Evolutionary conservation across 1,140 invertebrate genomes (phyloP).

Genomic region (Eumeta japonica): DNA sequence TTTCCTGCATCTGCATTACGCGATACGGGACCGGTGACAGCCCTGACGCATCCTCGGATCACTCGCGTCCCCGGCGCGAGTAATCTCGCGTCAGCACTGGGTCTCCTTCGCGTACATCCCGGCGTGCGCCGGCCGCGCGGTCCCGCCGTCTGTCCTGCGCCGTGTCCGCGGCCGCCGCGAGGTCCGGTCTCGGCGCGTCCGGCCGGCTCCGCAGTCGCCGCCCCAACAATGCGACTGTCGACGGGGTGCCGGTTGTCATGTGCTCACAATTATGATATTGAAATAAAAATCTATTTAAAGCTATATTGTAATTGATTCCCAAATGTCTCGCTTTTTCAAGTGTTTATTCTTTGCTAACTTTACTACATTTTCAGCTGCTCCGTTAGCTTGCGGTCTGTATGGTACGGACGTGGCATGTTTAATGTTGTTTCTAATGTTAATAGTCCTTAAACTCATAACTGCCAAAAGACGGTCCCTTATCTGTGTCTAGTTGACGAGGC

Average conservation of each 20-base stretch:
- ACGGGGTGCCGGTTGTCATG: conserved; percentile 10
- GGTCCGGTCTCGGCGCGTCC: conserved; percentile 7
- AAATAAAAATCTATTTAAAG: conserved; percentile 16
- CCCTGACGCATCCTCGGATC: conserved; percentile 11
- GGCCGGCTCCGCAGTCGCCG: conserved; percentile 15
- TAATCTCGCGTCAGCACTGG: conserved; percentile 14
- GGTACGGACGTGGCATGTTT: conserved; percentile 24
- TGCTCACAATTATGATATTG: conserved; percentile 18
- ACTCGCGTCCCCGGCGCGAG: conserved; percentile 9
- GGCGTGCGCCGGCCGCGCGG: neutral
- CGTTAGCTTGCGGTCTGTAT: conserved; percentile 32
- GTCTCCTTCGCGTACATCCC: conserved; percentile 5
- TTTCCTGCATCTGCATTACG: conserved; percentile 15
- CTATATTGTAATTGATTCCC: conserved; percentile 3
- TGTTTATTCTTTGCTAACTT: conserved; percentile 33
- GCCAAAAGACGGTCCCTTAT: conserved; percentile 27
- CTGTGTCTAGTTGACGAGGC: conserved; percentile 24
- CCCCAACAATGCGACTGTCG: conserved; percentile 15
- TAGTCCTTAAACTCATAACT: conserved; percentile 22
- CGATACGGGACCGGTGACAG: conserved; percentile 17
- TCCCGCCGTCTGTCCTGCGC: conserved; percentile 4
- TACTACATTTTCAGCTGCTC: conserved; percentile 36
- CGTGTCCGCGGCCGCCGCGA: conserved; percentile 1
- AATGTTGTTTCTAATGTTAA: conserved; percentile 23
- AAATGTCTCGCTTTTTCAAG: conserved; percentile 21